Evolutionary conservation across 1,140 invertebrate species (phyloP), one percentile per base, ranked within the genome.

Genomic region (Stegodyphus dumicola): DNA sequence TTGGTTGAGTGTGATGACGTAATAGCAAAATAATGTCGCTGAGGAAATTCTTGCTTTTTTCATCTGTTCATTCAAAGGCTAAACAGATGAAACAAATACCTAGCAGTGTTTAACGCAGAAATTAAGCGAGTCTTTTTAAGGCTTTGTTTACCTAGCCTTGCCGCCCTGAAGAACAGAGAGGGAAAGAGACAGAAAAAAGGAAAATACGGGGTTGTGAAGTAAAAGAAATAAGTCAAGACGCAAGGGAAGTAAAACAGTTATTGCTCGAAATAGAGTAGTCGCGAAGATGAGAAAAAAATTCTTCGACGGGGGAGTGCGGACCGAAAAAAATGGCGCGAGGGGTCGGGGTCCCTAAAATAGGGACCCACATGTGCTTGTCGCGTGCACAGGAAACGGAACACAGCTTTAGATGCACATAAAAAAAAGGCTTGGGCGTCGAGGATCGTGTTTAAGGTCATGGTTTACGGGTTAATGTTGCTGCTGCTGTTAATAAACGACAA

Each of bases 241-340:
- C 10, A 52, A 52, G 77, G 48, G 66, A 11, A 13, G n/a, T 1
- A 17, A 49, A 15, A 48, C 78, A 73, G 69, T 65, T 73, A 73
- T 71, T 81, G 78, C 78, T 81, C 69, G 67, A 81, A 81, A 81
- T 81, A 81, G 78, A 81, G 78, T 60, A 81, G 78, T 81, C 54
- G 33, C 33, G 64, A 18, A 51, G 64, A 53, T 49, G 33, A 56
- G 78, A 60, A 51, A 51, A 77, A 64, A 67, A 67, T 54, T 69
- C 33, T 56, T 52, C 10, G 52, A 48, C 56, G 52, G 69, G 64
- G 54, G 56, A 18, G 18, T 54, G 70, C 54, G 15, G 15, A 9
- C 13, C 52, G 33, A 67, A 78, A 69, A 69, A 69, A 18, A 18
- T 17, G 52, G 66, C 51, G 56, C 51, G 52, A 64, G 78, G 78